Evolutionary conservation across 2,888 invertebrate genomes (phyloP), one percentile per base, ranked within the genome.

Genomic region (Diarsia rubi): DNA sequence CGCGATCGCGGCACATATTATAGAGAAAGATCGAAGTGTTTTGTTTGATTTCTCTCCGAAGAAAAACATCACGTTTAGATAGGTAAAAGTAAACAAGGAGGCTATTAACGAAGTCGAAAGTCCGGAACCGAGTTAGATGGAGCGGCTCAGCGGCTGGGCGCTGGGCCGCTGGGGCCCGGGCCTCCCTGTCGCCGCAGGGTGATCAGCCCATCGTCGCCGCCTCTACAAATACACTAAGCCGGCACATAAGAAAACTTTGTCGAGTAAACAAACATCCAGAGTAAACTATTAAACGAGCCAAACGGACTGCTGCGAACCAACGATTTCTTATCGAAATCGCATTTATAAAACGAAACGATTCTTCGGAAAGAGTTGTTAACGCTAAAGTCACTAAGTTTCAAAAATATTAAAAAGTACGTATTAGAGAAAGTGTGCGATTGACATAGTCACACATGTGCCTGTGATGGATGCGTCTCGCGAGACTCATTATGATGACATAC

Each of bases 401-500:
- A 83, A 88, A 83, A 78, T 69, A 86, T 88, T 79, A 86, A 86
- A 89, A 88, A 79, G 79, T 81, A 83, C 78, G 73, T 84, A 85
- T 79, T 78, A 85, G 93, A 92, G 93, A 93, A 93, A 93, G 93
- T 93, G 84, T 86, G 89, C 87, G 89, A 88, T 90, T 91, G 91
- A 87, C 90, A 91, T 91, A 88, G 89, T 85, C 86, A 89, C 89
- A 91, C 88, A 90, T 89, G 89, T 90, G 57, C 45, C 60, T 75
- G 88, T 77, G 78, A 84, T 80, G 83, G 89, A 88, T 85, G 88
- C 82, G 82, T 85, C 86, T 90, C 84, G 81, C 73, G 89, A 87
- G 81, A 86, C 86, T 81, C 88, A 88, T 86, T 84, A 84, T 67
- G 68, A 87, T 88, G 89, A 86, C 88, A 88, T 80, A 89, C 86